These are phyloP conservation scores for Haliclona indistincta DNA, from an alignment of 37 sponge, comb jelly and placozoan genomes.

Conservation along the genomic window DNA sequence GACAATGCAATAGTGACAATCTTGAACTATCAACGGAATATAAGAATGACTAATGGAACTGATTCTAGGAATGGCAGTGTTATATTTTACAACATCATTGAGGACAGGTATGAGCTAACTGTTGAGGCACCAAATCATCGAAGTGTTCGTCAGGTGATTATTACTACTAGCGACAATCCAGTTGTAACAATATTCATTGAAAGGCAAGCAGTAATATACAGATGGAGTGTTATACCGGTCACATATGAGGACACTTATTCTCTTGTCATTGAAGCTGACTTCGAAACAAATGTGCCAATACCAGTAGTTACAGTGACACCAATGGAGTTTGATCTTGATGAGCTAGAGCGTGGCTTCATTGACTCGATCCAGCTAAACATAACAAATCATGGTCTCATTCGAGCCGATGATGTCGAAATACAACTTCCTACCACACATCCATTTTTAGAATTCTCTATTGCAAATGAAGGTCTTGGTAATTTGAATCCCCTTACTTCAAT, in stretches of 20 bases:
- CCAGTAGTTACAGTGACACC: constrained; percentile 46
- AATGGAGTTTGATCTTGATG: constrained; percentile 29
- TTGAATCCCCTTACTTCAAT: constrained; percentile 16
- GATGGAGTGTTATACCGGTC: constrained; percentile 33
- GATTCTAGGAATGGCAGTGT: constrained; percentile 17
- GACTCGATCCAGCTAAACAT: constrained; percentile 30
- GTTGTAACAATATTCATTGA: constrained; percentile 22
- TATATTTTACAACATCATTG: constrained; percentile 25
- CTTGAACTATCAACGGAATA: constrained; percentile 7
- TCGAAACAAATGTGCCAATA: constrained; percentile 42
- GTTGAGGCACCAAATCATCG: constrained; percentile 26
- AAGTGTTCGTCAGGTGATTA: constrained; percentile 3
- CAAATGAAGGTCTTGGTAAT: constrained; percentile 9
- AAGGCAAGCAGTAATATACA: constrained; percentile 36
- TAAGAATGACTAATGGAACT: constrained; percentile 10
- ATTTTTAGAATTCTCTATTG: constrained; percentile 22
- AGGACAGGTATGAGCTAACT: constrained; percentile 30
- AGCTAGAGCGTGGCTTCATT: constrained; percentile 22
- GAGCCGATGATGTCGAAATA: constrained; percentile 29
- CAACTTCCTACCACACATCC: constrained; percentile 31
- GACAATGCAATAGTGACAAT: constrained; percentile 21
- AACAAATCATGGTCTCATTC: constrained; percentile 45
- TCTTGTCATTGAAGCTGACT: constrained; percentile 33
- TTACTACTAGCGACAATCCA: constrained; percentile 13
- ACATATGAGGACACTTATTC: constrained; percentile 32